Conservation (phyloP, 2,797 vertebrate genomes). For the Hephaestus fuliginosus region DNA sequence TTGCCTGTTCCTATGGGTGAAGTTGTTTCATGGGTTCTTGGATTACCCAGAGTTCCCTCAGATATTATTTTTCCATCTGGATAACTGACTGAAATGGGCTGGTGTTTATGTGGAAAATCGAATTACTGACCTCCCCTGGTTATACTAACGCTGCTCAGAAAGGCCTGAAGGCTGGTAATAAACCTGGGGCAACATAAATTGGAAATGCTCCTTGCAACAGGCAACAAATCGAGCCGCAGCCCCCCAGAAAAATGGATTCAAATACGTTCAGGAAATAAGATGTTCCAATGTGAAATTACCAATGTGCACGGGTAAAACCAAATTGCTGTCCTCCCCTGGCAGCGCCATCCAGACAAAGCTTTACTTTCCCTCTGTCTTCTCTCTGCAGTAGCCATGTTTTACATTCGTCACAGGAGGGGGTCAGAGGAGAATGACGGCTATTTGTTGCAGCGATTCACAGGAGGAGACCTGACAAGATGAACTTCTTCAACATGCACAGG, state of each 20-base stretch:
- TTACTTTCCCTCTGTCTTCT: neutral
- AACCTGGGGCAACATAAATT: slow-evolving; percentile 52
- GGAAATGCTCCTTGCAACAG: slow-evolving; percentile 35
- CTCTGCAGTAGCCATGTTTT: slow-evolving; percentile 8
- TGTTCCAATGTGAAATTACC: slow-evolving; percentile 18
- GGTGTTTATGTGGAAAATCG: slow-evolving; percentile 54
- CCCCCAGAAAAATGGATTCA: slow-evolving; percentile 10
- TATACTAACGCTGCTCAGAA: slow-evolving; percentile 30
- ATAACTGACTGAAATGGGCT: slow-evolving; percentile 53
- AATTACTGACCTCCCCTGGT: slow-evolving; percentile 56
- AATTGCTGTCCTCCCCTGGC: slow-evolving; percentile 2
- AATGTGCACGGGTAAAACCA: slow-evolving; percentile 9
- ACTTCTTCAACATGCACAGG: slow-evolving; percentile 30
- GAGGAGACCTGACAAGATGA: slow-evolving; percentile 30
- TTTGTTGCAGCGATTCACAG: slow-evolving; percentile 37
- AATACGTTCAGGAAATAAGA: slow-evolving; percentile 38
- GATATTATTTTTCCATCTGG: slow-evolving; percentile 60
- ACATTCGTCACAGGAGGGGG: neutral
- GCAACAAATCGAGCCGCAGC: slow-evolving; percentile 36
- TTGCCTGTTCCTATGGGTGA: slow-evolving; percentile 12
- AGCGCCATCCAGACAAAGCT: slow-evolving; percentile 4
- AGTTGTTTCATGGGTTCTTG: slow-evolving; percentile 33
- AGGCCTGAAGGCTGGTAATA: slow-evolving; percentile 55
- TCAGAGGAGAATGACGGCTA: slow-evolving; percentile 27
- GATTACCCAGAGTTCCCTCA: slow-evolving; percentile 33